A percentile compares a stretch with the other conserved stretches of the same genome.
Conservation (phyloP, 2,888 invertebrate genomes). For the Callimorpha dominula region DNA sequence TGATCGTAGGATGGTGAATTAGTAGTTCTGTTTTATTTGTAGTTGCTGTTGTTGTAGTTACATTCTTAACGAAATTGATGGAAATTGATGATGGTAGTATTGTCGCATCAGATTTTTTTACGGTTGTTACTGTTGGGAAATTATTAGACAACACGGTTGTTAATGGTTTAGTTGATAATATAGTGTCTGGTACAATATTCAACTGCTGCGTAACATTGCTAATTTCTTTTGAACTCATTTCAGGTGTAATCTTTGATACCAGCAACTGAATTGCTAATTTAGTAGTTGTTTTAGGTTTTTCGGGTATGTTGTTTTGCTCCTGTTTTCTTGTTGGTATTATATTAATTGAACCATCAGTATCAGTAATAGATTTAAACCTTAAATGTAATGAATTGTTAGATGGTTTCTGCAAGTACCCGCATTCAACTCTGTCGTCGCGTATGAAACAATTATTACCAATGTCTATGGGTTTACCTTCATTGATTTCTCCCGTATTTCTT, state of each 20-base stretch:
- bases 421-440: slow-evolving; percentile 73
- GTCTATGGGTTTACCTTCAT: slow-evolving; percentile 48
- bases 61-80: not conserved
- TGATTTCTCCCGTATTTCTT: slow-evolving; percentile 61
- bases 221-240: not conserved
- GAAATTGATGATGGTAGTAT: not conserved
- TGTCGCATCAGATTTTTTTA: not conserved
- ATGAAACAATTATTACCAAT: slow-evolving; percentile 66
- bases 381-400: not conserved
- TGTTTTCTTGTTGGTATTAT: not conserved
- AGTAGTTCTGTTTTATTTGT: not conserved
- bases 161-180: not conserved
- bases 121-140: not conserved
- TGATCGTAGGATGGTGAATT: not conserved
- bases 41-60: not conserved
- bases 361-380: not conserved
- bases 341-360: not conserved
- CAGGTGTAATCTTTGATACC: not conserved
- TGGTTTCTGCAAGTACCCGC: slow-evolving; percentile 61
- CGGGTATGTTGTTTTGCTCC: not conserved
- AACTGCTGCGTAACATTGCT: not conserved
- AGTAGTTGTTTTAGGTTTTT: not conserved
- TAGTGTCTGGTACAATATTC: not conserved
- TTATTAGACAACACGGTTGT: too few relatives aligned
- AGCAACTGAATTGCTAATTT: not conserved